Percentiles rank a stretch among this genome's conserved stretches.
Evolutionary conservation across 1,140 invertebrate species (phyloP).

Genomic region (Homalodisca vitripennis): DNA sequence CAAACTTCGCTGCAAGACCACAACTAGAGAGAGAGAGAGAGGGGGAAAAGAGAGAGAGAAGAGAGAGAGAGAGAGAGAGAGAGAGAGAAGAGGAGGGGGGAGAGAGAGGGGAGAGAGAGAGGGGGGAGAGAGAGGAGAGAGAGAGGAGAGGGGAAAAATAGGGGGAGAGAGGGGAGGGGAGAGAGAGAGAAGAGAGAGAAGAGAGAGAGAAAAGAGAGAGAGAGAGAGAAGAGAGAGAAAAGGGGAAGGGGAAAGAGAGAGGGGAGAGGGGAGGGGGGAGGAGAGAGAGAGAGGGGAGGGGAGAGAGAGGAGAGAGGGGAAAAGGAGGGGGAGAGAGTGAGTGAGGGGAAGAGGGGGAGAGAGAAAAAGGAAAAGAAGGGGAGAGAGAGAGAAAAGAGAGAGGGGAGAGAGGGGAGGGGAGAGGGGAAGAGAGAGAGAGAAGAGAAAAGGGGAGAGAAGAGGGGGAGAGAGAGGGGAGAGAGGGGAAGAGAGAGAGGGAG

Average conservation of each 20-base stretch:
- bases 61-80: background rate
- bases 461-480: background rate
- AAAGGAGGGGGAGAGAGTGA: background rate
- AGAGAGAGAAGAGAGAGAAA: too few relatives aligned
- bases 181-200: too few relatives aligned
- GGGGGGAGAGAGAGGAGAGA: background rate
- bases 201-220: too few relatives aligned
- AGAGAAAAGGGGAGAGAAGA: background rate
- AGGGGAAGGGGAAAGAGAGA: too few relatives aligned
- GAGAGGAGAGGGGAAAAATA: background rate
- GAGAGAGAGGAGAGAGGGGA: background rate
- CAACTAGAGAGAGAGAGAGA: too few relatives aligned
- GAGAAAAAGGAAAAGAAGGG: background rate
- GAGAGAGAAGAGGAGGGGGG: background rate
- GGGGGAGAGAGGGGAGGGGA: background rate
- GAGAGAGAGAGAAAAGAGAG: background rate
- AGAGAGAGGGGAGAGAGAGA: background rate
- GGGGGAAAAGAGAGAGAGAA: too few relatives aligned
- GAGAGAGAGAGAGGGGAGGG: background rate
- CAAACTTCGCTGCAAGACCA: too few relatives aligned
- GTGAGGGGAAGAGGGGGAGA: background rate
- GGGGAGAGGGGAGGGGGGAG: background rate
- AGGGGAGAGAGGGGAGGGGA: background rate
- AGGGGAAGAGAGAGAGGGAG: background rate
- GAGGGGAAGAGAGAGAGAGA: background rate